A percentile compares a stretch with the other conserved stretches of the same genome.
Conservation (phyloP, 2,888 invertebrate genomes). For the Aquatica leii region DNA sequence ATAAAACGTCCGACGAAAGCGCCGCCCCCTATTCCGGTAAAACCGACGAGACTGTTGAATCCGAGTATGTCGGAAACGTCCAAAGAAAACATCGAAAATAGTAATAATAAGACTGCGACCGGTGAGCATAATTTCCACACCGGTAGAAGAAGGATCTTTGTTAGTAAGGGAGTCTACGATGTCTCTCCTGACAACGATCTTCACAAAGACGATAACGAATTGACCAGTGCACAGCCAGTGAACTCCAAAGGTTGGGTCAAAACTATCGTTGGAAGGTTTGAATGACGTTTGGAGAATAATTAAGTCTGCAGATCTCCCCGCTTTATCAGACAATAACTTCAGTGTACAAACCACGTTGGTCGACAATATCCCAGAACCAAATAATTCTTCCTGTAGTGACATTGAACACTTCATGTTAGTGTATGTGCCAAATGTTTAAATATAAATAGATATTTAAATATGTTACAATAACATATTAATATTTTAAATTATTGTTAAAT, state of each 20-base stretch:
- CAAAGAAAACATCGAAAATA: constrained; percentile 18
- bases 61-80: constrained; percentile 16
- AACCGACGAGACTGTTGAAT: constrained; percentile 60
- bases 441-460: constrained; percentile 15
- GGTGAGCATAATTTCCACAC: constrained; percentile 19
- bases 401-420: background rate
- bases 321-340: constrained; percentile 16
- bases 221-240: constrained; percentile 3
- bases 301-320: constrained; percentile 19
- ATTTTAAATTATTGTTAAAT: constrained; percentile 34
- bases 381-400: background rate
- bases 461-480: constrained; percentile 32
- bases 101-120: background rate
- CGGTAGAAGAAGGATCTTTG: constrained; percentile 20
- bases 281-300: constrained; percentile 59
- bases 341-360: background rate
- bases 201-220: background rate
- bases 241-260: constrained; percentile 73
- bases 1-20: constrained; percentile 60
- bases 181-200: constrained; percentile 20
- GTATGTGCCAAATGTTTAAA: constrained; percentile 36
- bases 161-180: constrained; percentile 20
- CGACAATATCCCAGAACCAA: background rate
- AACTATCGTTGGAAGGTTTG: constrained; percentile 77
- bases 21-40: constrained; percentile 73